phyloP scores from a whole-genome alignment of 2,113 vertebrate species.

The Budorcas taxicolor region DNA sequence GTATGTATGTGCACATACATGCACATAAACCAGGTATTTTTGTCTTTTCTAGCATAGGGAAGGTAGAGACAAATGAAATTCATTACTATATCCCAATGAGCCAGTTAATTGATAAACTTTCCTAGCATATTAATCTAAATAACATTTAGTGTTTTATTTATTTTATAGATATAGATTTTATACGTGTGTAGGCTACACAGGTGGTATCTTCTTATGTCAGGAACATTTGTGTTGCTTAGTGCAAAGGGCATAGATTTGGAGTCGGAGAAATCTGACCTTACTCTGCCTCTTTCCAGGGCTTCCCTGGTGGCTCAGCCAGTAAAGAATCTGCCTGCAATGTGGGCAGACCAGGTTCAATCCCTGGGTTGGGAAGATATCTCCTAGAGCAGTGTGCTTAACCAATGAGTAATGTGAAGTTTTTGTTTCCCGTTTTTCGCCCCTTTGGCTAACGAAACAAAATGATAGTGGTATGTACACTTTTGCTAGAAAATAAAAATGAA shows the following conservation, averaged over 20 bases:
- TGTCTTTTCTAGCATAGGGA: not conserved
- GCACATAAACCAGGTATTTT: not conserved
- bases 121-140: not conserved
- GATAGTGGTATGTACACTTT: not conserved
- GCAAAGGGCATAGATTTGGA: not conserved
- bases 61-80: conserved; percentile 2
- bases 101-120: not conserved
- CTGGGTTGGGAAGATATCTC: not conserved
- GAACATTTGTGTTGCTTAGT: not conserved
- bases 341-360: not conserved
- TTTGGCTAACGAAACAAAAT: not conserved
- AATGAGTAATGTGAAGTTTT: not conserved
- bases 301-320: not conserved
- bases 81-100: not conserved
- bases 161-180: not conserved
- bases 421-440: not conserved
- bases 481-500: not conserved
- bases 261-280: not conserved
- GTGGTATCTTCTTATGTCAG: not conserved
- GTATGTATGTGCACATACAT: not conserved
- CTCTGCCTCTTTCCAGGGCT: not conserved
- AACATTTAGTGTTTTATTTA: not conserved
- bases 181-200: not conserved
- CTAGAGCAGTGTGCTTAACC: not conserved
- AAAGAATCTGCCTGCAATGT: not conserved